A percentile compares a stretch with the other conserved stretches of the same genome.
Evolutionary conservation across 2,797 vertebrate species (phyloP).

Genomic region (Anguilla marmorata): DNA sequence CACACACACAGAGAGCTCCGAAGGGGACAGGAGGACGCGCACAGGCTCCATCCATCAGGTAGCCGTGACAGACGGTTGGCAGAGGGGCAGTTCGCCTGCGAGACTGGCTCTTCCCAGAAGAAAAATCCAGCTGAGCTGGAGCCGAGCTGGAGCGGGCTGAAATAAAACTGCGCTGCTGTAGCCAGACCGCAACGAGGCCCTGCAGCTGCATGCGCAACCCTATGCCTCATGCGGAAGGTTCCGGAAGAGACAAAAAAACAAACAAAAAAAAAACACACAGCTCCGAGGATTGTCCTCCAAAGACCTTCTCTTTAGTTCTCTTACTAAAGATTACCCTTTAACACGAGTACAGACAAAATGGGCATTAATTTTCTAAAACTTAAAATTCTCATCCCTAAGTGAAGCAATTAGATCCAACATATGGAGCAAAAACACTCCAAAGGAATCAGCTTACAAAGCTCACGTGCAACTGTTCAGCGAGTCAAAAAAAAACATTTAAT

Average conservation of each 20-base stretch:
- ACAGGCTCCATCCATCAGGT: constrained; percentile 5
- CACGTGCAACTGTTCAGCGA: background rate
- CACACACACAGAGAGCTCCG: background rate
- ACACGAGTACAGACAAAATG: background rate
- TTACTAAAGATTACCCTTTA: background rate
- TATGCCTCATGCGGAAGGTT: background rate
- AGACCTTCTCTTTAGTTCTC: background rate
- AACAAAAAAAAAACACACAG: background rate
- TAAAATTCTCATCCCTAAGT: background rate
- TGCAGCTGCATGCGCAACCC: background rate
- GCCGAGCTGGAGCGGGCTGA: background rate
- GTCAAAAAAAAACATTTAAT: background rate
- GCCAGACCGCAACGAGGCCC: background rate
- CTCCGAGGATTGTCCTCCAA: background rate
- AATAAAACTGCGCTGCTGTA: background rate
- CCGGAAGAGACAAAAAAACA: background rate
- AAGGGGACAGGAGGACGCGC: background rate
- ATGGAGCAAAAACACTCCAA: background rate
- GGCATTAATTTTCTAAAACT: background rate
- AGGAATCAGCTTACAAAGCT: background rate
- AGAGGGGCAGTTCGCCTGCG: background rate
- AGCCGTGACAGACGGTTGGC: background rate
- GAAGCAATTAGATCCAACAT: background rate
- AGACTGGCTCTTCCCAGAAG: background rate
- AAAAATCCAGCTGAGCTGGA: background rate